Conservation (phyloP, 2,888 invertebrate genomes). For the Cerastis leucographa region DNA sequence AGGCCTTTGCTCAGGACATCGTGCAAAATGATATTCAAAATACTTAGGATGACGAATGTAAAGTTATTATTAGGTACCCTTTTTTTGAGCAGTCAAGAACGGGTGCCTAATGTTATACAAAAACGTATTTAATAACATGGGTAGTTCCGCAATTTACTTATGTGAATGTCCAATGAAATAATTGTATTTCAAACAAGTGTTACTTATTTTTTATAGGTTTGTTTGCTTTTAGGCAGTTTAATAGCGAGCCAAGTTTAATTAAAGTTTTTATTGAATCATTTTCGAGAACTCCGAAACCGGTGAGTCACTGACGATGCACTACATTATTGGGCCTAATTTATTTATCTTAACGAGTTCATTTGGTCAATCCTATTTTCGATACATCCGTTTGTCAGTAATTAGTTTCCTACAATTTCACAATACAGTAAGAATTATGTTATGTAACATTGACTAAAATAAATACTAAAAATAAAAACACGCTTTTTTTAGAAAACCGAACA, state of each 20-base stretch:
- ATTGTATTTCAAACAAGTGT: slow-evolving; percentile 21
- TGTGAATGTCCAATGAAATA: slow-evolving; percentile 9
- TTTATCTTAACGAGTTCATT: neutral
- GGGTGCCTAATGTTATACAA: slow-evolving; percentile 5
- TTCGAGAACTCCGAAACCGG: neutral
- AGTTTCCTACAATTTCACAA: neutral
- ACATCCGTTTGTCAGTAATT: neutral
- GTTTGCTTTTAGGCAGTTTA: slow-evolving; percentile 5
- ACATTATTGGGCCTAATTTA: slow-evolving; percentile 1
- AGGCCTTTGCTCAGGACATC: neutral
- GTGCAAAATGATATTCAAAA: neutral
- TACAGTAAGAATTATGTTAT: too few species aligned
- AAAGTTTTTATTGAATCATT: slow-evolving; percentile 9
- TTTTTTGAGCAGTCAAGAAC: slow-evolving; percentile 8
- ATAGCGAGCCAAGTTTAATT: slow-evolving; percentile 30
- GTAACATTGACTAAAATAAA: too few species aligned
- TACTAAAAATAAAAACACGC: too few species aligned
- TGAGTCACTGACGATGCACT: neutral
- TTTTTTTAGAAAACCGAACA: too few species aligned
- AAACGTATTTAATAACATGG: slow-evolving; percentile 9
- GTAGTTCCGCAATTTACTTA: slow-evolving; percentile 33
- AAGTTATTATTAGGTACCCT: neutral
- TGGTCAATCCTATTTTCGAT: neutral
- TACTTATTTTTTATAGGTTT: neutral
- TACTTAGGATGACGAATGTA: neutral